A percentile compares a stretch with the other conserved stretches of the same genome.
phyloP scores from a whole-genome alignment of 2,888 invertebrate species.

The Caenorhabditis sulstoni region DNA sequence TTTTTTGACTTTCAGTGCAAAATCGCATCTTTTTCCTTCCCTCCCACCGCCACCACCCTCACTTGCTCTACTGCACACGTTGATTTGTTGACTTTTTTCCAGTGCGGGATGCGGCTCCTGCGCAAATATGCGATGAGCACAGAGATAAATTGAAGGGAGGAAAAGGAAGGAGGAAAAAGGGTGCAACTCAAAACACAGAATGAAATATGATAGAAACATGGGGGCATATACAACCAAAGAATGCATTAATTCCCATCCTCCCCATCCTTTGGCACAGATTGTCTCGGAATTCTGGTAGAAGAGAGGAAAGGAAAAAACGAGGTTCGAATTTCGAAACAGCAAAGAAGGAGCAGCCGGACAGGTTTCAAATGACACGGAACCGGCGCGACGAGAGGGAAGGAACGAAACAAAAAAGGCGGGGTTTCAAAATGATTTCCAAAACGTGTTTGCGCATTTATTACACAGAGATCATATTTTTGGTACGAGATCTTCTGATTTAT shows the following conservation, averaged over 20 bases:
- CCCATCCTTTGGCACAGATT: slow-evolving; percentile 11
- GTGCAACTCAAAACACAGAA: slow-evolving; percentile 51
- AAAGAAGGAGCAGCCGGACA: not conserved
- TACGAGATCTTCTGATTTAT: not conserved
- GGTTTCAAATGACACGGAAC: slow-evolving; percentile 35
- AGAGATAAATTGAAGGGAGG: slow-evolving; percentile 24
- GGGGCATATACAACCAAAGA: slow-evolving; percentile 28
- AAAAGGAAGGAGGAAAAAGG: slow-evolving; percentile 20
- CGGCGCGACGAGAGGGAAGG: not conserved
- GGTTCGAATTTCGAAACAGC: slow-evolving; percentile 43
- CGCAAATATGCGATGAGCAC: slow-evolving; percentile 52
- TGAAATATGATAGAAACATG: slow-evolving; percentile 54
- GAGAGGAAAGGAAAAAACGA: slow-evolving; percentile 8
- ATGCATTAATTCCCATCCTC: slow-evolving; percentile 27
- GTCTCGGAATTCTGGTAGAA: slow-evolving; percentile 3
- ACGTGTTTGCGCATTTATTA: too few relatives aligned
- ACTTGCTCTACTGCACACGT: slow-evolving; percentile 28
- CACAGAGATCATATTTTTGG: not conserved
- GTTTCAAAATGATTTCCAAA: too few relatives aligned
- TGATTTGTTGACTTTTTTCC: slow-evolving; percentile 54
- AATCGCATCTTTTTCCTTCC: slow-evolving; percentile 20
- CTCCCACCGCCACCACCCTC: too few relatives aligned
- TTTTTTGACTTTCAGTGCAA: slow-evolving; percentile 14
- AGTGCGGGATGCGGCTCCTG: slow-evolving; percentile 7
- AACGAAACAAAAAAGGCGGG: slow-evolving; percentile 11